phyloP scores from a whole-genome alignment of 1,140 invertebrate genomes.

The Araneus ventricosus region DNA sequence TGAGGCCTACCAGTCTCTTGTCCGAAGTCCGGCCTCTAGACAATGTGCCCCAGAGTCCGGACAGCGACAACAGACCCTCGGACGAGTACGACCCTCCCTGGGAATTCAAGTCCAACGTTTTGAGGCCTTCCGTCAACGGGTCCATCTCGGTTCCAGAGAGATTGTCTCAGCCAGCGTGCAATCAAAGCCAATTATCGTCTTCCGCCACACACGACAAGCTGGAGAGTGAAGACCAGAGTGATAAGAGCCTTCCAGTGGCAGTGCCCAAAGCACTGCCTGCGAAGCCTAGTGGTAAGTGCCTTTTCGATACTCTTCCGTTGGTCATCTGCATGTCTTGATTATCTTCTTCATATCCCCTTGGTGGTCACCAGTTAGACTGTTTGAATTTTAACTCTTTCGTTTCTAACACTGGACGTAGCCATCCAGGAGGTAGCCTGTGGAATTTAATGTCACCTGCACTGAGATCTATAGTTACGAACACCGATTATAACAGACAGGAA shows the following conservation, averaged over 20 bases:
- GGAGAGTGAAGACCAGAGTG: constrained; percentile 42
- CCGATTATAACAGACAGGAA: no score
- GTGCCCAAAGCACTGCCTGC: constrained; percentile 25
- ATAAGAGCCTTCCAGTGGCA: constrained; percentile 28
- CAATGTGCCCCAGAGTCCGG: constrained; percentile 72
- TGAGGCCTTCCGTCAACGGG: constrained; percentile 65
- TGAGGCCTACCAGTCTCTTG: constrained; percentile 59
- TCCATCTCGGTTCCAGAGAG: constrained; percentile 69
- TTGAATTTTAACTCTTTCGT: no score
- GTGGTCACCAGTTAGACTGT: no score
- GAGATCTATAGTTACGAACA: no score
- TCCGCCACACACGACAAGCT: constrained; percentile 65
- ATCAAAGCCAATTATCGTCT: constrained; percentile 59
- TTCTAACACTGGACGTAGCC: no score
- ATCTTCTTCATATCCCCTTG: no score
- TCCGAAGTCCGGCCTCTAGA: constrained; percentile 64
- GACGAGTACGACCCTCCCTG: constrained; percentile 77
- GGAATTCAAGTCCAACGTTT: constrained; percentile 74
- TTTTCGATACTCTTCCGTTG: no score
- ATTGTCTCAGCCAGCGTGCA: constrained; percentile 48
- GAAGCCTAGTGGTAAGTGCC: constrained; percentile 49
- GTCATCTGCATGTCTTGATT: no score
- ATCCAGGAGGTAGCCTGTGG: no score
- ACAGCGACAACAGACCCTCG: constrained; percentile 67
- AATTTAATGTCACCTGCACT: no score